These are phyloP conservation scores for Cladorhizidae sp. DNA, from an alignment of 37 sponge, comb jelly and placozoan genomes.

Conservation along the genomic window DNA sequence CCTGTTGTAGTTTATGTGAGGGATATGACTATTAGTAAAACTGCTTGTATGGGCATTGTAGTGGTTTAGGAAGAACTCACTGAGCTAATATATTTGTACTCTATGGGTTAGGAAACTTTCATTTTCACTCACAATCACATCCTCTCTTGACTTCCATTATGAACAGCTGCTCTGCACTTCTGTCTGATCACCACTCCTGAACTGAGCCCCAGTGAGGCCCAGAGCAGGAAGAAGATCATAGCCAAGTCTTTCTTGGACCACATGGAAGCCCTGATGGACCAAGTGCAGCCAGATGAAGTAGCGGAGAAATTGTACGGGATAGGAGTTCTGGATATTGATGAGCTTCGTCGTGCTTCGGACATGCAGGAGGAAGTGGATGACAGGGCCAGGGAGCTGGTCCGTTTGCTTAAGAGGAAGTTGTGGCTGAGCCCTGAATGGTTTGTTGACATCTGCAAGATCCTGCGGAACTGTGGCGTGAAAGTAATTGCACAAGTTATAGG, in stretches of 20 bases:
- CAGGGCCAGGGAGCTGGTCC: conserved; percentile 8
- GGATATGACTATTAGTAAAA: too few species aligned
- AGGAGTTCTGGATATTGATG: conserved; percentile 1
- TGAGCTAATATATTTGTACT: background rate
- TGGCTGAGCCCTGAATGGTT: conserved; percentile 9
- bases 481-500: conserved; percentile 7
- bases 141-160: background rate
- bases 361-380: background rate
- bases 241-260: background rate
- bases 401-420: conserved; percentile 1
- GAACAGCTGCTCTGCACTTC: background rate
- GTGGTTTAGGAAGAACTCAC: background rate
- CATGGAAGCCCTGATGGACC: background rate
- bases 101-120: background rate
- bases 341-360: background rate
- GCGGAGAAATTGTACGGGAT: conserved; percentile 8
- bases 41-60: background rate
- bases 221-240: background rate
- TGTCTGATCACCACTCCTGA: background rate
- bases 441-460: conserved; percentile 1
- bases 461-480: conserved; percentile 8
- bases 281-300: conserved; percentile 11
- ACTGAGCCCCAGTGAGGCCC: background rate
- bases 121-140: background rate
- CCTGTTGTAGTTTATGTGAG: too few species aligned